Conservation (phyloP, 1,140 invertebrate species). For the Globodera ellingtonae region DNA sequence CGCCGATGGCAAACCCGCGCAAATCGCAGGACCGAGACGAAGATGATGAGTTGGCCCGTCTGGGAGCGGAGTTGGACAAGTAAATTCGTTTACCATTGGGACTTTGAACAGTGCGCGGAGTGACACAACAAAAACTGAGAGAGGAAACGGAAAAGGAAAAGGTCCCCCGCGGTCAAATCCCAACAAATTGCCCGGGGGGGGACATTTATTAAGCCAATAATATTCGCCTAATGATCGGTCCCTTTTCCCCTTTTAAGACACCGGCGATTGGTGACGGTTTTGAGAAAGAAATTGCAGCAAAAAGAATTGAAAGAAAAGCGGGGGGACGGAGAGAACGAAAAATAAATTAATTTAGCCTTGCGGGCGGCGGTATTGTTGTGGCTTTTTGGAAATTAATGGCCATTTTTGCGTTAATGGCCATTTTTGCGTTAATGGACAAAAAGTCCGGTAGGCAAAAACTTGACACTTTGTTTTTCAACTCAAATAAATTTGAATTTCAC, state of each 20-base stretch:
- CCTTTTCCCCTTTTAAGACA: conserved; percentile 39
- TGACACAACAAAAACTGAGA: neutral
- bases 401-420: too few relatives aligned
- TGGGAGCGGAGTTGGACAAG: conserved; percentile 21
- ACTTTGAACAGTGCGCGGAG: neutral
- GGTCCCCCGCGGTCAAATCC: too few relatives aligned
- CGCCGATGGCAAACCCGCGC: conserved; percentile 13
- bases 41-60: neutral
- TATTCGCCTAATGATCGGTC: too few relatives aligned
- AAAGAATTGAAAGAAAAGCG: conserved; percentile 27
- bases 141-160: neutral
- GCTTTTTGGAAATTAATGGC: too few relatives aligned
- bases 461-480: too few relatives aligned
- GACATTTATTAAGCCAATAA: too few relatives aligned
- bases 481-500: too few relatives aligned
- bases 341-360: neutral
- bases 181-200: too few relatives aligned
- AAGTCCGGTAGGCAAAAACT: too few relatives aligned
- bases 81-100: neutral
- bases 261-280: conserved; percentile 43
- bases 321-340: neutral
- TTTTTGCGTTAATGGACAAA: too few relatives aligned
- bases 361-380: too few relatives aligned
- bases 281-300: conserved; percentile 45
- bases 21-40: neutral